Percentiles rank a stretch among this genome's conserved stretches.
These are phyloP conservation scores for Eupelmus urozonus DNA, from an alignment of 2,888 invertebrate genomes.

Conservation along the genomic window DNA sequence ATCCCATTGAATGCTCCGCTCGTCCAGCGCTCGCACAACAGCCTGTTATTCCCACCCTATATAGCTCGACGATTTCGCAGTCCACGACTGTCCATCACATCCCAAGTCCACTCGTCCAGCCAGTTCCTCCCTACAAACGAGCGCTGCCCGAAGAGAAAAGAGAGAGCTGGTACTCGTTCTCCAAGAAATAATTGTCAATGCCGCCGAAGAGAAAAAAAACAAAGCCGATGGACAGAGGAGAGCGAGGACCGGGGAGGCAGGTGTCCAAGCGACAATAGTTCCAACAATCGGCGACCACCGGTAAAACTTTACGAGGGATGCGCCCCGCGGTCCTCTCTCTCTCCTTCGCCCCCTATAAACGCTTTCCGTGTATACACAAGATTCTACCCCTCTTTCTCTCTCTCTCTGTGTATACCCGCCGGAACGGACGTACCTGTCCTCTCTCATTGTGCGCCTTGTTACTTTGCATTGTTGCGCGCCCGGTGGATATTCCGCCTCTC, in stretches of 20 bases:
- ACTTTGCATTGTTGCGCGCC: slow-evolving; percentile 19
- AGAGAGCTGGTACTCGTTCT: background rate
- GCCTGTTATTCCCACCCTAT: background rate
- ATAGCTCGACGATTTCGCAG: background rate
- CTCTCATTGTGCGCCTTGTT: slow-evolving; percentile 27
- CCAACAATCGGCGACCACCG: slow-evolving; percentile 48
- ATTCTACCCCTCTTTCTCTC: background rate
- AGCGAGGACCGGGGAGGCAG: slow-evolving; percentile 25
- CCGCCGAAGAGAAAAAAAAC: background rate
- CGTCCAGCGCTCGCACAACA: background rate
- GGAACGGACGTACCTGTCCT: slow-evolving; percentile 43
- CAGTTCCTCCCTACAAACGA: too few relatives aligned
- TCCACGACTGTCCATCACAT: too few relatives aligned
- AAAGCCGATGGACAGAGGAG: background rate
- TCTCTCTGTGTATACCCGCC: background rate
- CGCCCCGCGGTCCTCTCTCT: background rate
- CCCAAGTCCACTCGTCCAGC: too few relatives aligned
- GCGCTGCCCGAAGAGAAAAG: background rate
- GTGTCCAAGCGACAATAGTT: slow-evolving; percentile 35
- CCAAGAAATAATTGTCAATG: background rate
- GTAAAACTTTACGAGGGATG: slow-evolving; percentile 45
- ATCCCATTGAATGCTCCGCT: background rate
- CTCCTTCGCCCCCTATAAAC: background rate
- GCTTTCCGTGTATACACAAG: background rate
- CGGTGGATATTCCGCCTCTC: background rate